Conservation (phyloP, 2,113 vertebrate genomes). For the Melanerpes aurifrons region DNA sequence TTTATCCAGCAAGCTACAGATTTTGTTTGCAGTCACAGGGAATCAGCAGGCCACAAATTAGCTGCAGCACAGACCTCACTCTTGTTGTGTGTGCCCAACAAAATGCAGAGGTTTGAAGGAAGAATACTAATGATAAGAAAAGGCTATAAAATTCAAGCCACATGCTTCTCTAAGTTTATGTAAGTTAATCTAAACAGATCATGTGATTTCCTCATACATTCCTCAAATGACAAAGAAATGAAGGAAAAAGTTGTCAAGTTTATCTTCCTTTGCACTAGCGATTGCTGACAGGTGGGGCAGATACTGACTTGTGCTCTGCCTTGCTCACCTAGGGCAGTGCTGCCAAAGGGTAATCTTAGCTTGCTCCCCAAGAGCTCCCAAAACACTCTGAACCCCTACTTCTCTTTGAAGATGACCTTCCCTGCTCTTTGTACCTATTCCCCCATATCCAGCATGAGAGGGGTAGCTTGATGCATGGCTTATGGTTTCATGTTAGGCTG, state of each 20-base stretch:
- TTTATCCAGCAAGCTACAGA: conserved; percentile 58
- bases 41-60: conserved; percentile 40
- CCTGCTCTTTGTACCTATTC: neutral
- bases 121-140: conserved; percentile 52
- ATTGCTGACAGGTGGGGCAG: neutral
- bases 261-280: neutral
- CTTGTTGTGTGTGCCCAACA: neutral
- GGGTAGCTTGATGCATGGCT: neutral
- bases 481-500: neutral
- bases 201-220: neutral
- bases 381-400: neutral
- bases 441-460: neutral
- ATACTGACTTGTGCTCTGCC: fast-evolving
- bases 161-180: neutral
- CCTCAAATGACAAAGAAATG: neutral
- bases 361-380: neutral
- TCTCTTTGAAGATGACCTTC: neutral
- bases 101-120: conserved; percentile 6
- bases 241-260: neutral
- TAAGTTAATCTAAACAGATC: neutral
- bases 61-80: neutral
- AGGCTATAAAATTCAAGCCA: conserved; percentile 5
- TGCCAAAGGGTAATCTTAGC: neutral
- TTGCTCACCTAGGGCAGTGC: neutral
- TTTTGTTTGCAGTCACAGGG: conserved; percentile 37